phyloP scores from a whole-genome alignment of 2,888 invertebrate species.

The Scaeva pyrastri region DNA sequence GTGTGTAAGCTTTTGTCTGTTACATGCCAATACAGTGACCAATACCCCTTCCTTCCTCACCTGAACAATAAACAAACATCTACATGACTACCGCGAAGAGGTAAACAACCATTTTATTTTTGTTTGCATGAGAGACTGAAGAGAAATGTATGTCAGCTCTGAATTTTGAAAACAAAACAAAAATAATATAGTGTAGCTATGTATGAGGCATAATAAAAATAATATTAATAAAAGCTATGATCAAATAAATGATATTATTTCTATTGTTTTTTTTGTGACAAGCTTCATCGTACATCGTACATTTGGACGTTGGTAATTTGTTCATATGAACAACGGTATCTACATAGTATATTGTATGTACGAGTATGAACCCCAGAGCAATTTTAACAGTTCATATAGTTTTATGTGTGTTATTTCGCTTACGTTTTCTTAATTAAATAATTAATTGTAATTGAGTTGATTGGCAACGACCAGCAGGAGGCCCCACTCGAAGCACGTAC shows the following conservation, averaged over 20 bases:
- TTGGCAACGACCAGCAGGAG: constrained; percentile 53
- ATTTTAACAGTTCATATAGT: constrained; percentile 24
- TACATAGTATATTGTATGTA: background rate
- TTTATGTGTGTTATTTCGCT: constrained; percentile 28
- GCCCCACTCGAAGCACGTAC: constrained; percentile 28
- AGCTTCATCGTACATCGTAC: constrained; percentile 42
- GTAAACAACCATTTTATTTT: constrained; percentile 18
- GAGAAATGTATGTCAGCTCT: background rate
- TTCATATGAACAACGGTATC: constrained; percentile 32
- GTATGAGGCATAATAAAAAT: background rate
- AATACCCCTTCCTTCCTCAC: background rate
- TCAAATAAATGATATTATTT: constrained; percentile 45
- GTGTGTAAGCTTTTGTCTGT: constrained; percentile 9
- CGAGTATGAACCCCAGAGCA: constrained; percentile 22
- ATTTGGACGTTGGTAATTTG: constrained; percentile 50
- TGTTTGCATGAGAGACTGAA: background rate
- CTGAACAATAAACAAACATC: background rate
- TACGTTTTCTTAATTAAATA: constrained; percentile 65
- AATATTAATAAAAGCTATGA: background rate
- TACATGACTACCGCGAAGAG: background rate
- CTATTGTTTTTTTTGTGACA: constrained; percentile 39
- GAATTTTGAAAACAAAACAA: background rate
- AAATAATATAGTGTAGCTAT: background rate
- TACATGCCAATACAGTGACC: background rate
- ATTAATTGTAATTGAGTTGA: constrained; percentile 69